phyloP scores from a whole-genome alignment of 2,888 invertebrate genomes.

The Pegoplata infirma region DNA sequence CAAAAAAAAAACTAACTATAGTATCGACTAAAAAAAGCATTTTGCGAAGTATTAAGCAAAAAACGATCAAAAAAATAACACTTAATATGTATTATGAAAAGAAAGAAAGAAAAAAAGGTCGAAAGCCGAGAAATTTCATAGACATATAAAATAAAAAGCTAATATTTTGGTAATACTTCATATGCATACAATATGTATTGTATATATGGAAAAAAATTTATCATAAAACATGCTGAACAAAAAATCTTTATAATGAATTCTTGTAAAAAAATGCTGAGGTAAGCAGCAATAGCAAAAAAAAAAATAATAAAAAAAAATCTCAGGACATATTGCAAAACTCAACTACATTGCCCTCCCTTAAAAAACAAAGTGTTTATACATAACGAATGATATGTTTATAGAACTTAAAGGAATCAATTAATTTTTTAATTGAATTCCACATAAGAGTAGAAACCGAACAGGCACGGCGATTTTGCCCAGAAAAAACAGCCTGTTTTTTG shows the following conservation, averaged over 20 bases:
- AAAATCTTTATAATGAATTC: constrained; percentile 45
- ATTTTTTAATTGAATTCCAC: too few relatives aligned
- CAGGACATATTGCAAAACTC: constrained; percentile 37
- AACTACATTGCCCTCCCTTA: background rate
- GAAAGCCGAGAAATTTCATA: constrained; percentile 58
- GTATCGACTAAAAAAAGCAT: constrained; percentile 8
- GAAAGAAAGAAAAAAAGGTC: constrained; percentile 53
- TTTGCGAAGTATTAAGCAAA: constrained; percentile 32
- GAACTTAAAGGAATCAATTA: background rate
- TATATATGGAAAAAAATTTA: constrained; percentile 38
- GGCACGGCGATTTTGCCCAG: too few relatives aligned
- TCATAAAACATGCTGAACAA: constrained; percentile 53
- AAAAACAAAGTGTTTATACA: constrained; percentile 35
- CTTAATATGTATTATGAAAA: constrained; percentile 50
- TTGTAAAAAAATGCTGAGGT: constrained; percentile 69
- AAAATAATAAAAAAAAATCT: constrained; percentile 46
- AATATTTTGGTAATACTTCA: constrained; percentile 71
- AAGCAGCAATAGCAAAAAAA: constrained; percentile 67
- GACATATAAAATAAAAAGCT: constrained; percentile 65
- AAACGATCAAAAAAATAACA: background rate
- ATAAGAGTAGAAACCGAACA: too few relatives aligned
- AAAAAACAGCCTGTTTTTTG: too few relatives aligned
- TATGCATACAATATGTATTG: constrained; percentile 26
- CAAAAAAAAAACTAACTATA: too few relatives aligned
- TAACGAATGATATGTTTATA: constrained; percentile 51